Conservation (phyloP, 1,140 invertebrate species). For the Zaprionus inermis region DNA sequence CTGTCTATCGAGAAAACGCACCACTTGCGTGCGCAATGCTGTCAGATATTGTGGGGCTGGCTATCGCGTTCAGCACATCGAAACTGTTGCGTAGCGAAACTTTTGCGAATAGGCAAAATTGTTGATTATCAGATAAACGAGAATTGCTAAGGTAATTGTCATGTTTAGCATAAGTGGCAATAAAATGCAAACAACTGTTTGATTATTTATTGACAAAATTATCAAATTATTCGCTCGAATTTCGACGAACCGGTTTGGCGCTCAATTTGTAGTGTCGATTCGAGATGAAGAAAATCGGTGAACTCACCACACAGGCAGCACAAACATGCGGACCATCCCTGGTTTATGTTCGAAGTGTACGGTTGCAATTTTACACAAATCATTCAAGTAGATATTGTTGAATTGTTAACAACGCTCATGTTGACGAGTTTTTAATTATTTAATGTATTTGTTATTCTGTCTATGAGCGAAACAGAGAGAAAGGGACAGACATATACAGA, state of each 20-base stretch:
- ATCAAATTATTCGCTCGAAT: background rate
- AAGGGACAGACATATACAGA: constrained; percentile 74
- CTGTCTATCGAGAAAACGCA: constrained; percentile 11
- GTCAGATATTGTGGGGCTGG: background rate
- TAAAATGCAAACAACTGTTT: background rate
- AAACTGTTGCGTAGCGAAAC: background rate
- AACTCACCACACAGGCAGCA: background rate
- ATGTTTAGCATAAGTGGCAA: background rate
- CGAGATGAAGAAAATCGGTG: background rate
- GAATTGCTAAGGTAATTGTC: background rate
- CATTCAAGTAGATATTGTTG: constrained; percentile 70
- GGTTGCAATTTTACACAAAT: constrained; percentile 32
- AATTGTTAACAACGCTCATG: constrained; percentile 68
- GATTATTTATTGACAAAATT: background rate
- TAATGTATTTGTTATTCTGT: constrained; percentile 81
- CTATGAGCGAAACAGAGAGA: constrained; percentile 73
- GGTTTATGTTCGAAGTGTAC: constrained; percentile 8
- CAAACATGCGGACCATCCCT: constrained; percentile 18
- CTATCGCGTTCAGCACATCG: background rate
- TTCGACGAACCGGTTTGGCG: background rate
- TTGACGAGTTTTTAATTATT: constrained; percentile 81
- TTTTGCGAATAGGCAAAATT: background rate
- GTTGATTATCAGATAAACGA: background rate
- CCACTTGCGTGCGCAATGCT: background rate
- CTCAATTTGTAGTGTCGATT: background rate